Base-by-base conservation (phyloP, 2,888 invertebrate genomes). In the Trichacis sp. region DNA sequence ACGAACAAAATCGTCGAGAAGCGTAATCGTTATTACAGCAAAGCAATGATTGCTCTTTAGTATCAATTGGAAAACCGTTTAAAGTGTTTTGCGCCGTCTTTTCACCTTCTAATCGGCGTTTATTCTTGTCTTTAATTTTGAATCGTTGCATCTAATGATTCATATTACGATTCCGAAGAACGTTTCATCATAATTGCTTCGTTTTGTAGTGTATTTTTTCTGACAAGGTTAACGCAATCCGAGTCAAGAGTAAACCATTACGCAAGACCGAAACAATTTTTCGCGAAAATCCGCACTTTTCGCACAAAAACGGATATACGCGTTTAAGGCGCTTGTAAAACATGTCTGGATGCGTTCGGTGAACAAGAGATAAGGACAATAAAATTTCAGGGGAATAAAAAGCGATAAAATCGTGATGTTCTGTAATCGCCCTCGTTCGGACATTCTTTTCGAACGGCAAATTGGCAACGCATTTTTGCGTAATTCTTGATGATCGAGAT, bases 391-490 rank as follows among this genome's bases (percentile, higher is more conserved):
- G n/a, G n/a, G n/a, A n/a, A n/a, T n/a, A n/a, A n/a, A n/a, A 24
- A 24, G 3, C 8, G 24, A 24, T 24, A 24, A 24, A 48, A 61
- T 56, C 52, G 2, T 6, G 2, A 5, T n/a, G n/a, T n/a, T n/a
- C n/a, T 40, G 40, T 14, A 40, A 40, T 14, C 40, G 14, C 1
- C 40, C 14, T 40, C n/a, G 8, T 12, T 14, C 6, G 2, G 8
- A 40, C 12, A 40, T 40, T 12, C 56, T 36, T 47, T 51, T 40
- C 47, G 48, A 20, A 42, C 8, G 20, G 48, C 40, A 18, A 52
- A 55, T 56, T 59, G 52, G 55, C 52, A 33, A 48, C 52, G 45
- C n/a, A 30, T 38, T 48, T 55, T 55, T 56, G 36, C 43, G 45
- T 47, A 36, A 17, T 42, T 40, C 43, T 14, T 15, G 12, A 42